Evolutionary conservation across 2,797 vertebrate genomes (phyloP).

Genomic region (Sebastes diaconus): DNA sequence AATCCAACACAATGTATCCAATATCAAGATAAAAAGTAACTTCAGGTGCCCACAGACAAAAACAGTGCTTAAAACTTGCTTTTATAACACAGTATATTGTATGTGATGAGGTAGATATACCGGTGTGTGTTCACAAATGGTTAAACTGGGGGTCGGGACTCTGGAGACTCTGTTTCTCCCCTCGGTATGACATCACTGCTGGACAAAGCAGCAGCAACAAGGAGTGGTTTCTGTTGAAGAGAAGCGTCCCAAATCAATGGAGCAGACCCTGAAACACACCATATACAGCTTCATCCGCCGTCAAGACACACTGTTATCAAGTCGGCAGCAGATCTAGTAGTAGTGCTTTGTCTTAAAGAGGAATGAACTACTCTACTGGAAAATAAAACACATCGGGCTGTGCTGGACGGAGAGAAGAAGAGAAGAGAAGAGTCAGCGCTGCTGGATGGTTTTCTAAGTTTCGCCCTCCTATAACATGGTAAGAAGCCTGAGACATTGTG

Average conservation of each 20-base stretch:
- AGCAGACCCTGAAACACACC: slow-evolving; percentile 15
- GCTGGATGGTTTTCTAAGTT: slow-evolving; percentile 65
- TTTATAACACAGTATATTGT: accelerated
- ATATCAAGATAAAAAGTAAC: background rate
- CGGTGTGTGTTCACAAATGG: slow-evolving; percentile 39
- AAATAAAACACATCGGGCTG: slow-evolving; percentile 20
- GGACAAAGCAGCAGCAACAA: slow-evolving; percentile 75
- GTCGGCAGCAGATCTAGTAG: background rate
- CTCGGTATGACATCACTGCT: slow-evolving; percentile 72
- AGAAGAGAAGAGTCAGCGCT: slow-evolving; percentile 40
- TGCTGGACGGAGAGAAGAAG: slow-evolving; percentile 3
- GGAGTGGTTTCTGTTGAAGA: slow-evolving; percentile 75
- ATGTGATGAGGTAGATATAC: accelerated
- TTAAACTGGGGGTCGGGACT: slow-evolving; percentile 57
- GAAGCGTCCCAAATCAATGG: slow-evolving; percentile 67
- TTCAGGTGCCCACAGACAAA: background rate
- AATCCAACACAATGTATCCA: background rate
- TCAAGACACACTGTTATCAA: background rate
- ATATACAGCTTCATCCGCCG: background rate
- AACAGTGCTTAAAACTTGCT: background rate
- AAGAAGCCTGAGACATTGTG: slow-evolving; percentile 34
- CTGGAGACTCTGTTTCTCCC: slow-evolving; percentile 10
- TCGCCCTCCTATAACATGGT: slow-evolving; percentile 67
- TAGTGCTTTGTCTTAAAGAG: background rate
- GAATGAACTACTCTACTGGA: slow-evolving; percentile 28